phyloP scores from a whole-genome alignment of 2,797 vertebrate species.

The Neoniphon sammara region DNA sequence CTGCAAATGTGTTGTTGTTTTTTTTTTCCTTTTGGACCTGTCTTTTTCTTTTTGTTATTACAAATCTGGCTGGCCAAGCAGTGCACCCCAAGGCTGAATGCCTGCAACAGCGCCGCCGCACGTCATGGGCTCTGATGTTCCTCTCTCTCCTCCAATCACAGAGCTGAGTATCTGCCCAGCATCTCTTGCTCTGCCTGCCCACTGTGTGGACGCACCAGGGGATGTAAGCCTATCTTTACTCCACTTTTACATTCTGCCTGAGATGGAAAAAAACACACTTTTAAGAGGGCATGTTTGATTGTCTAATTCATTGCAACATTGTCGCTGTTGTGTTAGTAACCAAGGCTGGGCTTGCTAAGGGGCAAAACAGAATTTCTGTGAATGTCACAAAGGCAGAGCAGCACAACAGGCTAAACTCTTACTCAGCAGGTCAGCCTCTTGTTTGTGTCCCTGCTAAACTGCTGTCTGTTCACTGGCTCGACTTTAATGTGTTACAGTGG shows the following conservation, averaged over 20 bases:
- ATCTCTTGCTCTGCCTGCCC: slow-evolving; percentile 71
- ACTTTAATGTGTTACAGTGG: slow-evolving; percentile 72
- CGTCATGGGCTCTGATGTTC: slow-evolving; percentile 55
- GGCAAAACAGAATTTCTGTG: not conserved
- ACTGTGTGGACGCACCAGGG: slow-evolving; percentile 70
- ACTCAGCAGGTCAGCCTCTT: not conserved
- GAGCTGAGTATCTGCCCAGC: slow-evolving; percentile 76
- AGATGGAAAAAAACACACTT: slow-evolving; percentile 35
- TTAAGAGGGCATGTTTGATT: slow-evolving; percentile 17
- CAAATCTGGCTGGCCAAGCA: slow-evolving; percentile 20
- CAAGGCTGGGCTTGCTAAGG: not conserved
- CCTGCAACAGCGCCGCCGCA: slow-evolving; percentile 12
- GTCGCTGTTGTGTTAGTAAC: slow-evolving; percentile 6
- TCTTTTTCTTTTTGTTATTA: slow-evolving; percentile 23
- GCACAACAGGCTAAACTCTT: not conserved
- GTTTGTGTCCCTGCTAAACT: slow-evolving; percentile 2
- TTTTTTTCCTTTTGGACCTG: too few species aligned
- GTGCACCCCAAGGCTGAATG: slow-evolving; percentile 31
- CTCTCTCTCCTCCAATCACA: slow-evolving; percentile 77
- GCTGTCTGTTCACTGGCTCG: slow-evolving; percentile 26
- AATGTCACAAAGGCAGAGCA: slow-evolving; percentile 7
- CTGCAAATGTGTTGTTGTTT: slow-evolving; percentile 4
- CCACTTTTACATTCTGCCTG: slow-evolving; percentile 40
- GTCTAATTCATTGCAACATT: slow-evolving; percentile 23
- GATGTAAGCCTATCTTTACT: slow-evolving; percentile 76